Conservation (phyloP, 2,113 vertebrate species). For the Lagopus muta region DNA sequence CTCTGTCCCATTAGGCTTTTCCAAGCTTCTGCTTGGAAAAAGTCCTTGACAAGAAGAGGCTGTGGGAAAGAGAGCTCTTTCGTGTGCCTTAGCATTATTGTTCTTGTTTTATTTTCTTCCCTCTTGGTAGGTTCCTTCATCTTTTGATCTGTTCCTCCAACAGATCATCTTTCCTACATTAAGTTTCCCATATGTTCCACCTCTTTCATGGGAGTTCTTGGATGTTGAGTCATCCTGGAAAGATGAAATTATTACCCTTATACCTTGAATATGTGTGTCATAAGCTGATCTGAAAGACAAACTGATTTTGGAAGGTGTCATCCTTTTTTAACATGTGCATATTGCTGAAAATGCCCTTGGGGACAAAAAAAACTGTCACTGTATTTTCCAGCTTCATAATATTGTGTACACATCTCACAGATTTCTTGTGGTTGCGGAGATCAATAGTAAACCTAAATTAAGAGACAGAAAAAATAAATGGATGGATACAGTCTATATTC, state of each 20-base stretch:
- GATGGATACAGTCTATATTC: neutral
- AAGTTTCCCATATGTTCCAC: neutral
- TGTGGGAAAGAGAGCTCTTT: neutral
- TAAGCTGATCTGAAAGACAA: neutral
- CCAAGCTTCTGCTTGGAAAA: neutral
- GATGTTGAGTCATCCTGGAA: neutral
- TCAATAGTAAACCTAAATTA: conserved; percentile 8
- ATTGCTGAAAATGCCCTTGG: neutral
- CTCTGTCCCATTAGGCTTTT: neutral
- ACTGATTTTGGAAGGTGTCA: neutral
- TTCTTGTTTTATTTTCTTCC: neutral
- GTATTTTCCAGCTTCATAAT: neutral
- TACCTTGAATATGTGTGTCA: neutral
- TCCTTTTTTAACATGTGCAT: neutral
- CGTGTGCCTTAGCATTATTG: neutral
- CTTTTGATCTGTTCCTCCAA: neutral
- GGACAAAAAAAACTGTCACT: neutral
- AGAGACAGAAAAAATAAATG: neutral
- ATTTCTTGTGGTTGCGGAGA: neutral
- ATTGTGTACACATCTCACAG: neutral
- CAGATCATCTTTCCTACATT: neutral
- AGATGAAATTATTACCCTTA: neutral
- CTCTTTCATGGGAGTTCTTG: neutral
- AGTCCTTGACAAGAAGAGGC: neutral
- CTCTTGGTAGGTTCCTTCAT: neutral